Base-by-base conservation (phyloP, 2,113 vertebrate genomes). In the Tichodroma muraria region DNA sequence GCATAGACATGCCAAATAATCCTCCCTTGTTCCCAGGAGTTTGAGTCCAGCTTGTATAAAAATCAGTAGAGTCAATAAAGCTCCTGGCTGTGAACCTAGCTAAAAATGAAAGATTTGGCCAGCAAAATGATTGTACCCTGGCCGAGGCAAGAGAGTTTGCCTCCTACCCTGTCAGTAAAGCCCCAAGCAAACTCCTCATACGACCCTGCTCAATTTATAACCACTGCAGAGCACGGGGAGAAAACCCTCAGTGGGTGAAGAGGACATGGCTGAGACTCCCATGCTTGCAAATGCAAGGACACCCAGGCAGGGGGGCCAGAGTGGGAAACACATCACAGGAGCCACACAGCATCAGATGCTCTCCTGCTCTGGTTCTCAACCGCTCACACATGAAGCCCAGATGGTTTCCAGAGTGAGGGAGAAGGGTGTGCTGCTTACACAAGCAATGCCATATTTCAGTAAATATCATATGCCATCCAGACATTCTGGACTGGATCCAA, bases 391-490 rank as follows among this genome's bases (percentile, higher is more conserved):
- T 88, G 95, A 97, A 85, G 75, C 89, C 96, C 97, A 97, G 95
- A 96, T 95, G 96, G 94, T 59, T 95, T 89, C 81, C 90, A 95
- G 92, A 86, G 94, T 56, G 80, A 95, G 28, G 72, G 75, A 96
- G 94, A 96, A 91, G 92, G 90, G 94, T 83, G 61, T 77, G 78
- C 65, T 92, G 83, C 83, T 96, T 92, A 90, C 75, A 92, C 88
- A 90, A 86, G 88, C 90, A 93, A 91, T 90, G 78, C 88, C 94
- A 83, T 91, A 92, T 95, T 97, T 95, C 78, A 90, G 93, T 89
- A 95, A 96, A 96, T 90, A 96, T 95, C 94, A 91, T 91, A 91
- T 93, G 95, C 94, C 95, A 93, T 95, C 88, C 96, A 97, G 95
- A 96, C 95, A 95, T 90, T 92, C 82, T 95, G 95, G 93, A 92